Evolutionary conservation across 2,888 invertebrate species (phyloP), one percentile per base, ranked within the genome.

Genomic region (Clusia tigrina): DNA sequence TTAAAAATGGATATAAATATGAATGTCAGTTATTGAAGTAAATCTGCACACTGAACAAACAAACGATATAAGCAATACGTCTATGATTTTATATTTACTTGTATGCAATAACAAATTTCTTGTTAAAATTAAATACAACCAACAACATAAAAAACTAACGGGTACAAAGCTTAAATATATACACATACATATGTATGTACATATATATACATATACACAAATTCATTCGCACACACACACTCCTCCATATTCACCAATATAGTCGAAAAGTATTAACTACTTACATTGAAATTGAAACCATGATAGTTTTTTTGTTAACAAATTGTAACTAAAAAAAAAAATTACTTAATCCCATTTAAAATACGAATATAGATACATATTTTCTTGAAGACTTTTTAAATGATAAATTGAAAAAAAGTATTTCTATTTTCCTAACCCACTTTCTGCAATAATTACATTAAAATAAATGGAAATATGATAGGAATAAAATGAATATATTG

Each of bases 351-450:
- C 25, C 23, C 25, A 58, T 51, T 52, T 48, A 37, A 42, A 10
- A n/a, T 42, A 56, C 22, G 52, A 22, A 59, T 9, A 56, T 48
- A 63, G 59, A 59, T 32, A 32, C 52, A 59, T 63, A 63, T 63
- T 60, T 63, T 63, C 63, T 59, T 63, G 59, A 55, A 59, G 25
- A 63, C 51, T 48, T 63, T 42, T 42, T 59, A n/a, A 42, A 42
- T 63, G 5, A 60, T 48, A 38, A 20, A 54, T 42, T 32, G 15
- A 48, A 58, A 48, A 42, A 10, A 17, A 12, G n/a, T 42, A 15
- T 42, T 62, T 58, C 62, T 62, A 62, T 62, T 63, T 63, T 63
- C 63, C 55, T 63, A 56, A 53, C 55, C 46, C 63, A 63, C 56
- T 63, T 63, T 63, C 59, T 42, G n/a, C 9, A 42, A 42, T 42